Conservation (phyloP, 2,113 vertebrate species). For the Pogonocichla stellata region DNA sequence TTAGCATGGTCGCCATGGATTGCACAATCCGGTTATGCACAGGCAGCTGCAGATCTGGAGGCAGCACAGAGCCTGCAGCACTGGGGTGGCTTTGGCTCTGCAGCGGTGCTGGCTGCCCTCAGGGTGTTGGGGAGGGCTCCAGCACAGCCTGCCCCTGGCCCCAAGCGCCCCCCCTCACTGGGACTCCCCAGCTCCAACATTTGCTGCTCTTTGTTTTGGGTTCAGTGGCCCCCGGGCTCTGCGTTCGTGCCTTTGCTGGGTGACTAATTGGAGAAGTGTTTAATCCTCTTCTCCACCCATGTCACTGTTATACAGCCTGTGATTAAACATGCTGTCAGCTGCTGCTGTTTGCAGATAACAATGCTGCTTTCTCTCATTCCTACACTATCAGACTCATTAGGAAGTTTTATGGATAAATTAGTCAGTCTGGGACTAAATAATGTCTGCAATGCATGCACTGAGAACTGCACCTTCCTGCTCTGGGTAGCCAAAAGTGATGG, state of each 20-base stretch:
- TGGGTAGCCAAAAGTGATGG: background rate
- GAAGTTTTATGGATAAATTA: constrained; percentile 23
- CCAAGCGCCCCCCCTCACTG: fast-evolving
- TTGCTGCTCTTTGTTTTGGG: background rate
- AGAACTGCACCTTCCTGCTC: background rate
- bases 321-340: constrained; percentile 14
- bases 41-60: background rate
- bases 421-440: background rate
- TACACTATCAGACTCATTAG: background rate
- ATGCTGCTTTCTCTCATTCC: background rate
- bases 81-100: background rate
- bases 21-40: background rate
- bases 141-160: background rate
- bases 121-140: background rate
- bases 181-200: background rate
- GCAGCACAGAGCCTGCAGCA: fast-evolving
- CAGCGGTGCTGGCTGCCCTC: fast-evolving
- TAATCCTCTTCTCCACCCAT: background rate
- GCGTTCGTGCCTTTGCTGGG: background rate
- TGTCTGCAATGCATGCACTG: background rate
- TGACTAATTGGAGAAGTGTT: background rate
- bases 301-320: background rate
- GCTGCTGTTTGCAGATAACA: constrained; percentile 25
- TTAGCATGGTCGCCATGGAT: background rate
- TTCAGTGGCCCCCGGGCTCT: background rate